Evolutionary conservation across 2,113 vertebrate genomes (phyloP), one percentile per base, ranked within the genome.

Genomic region (Naja naja): DNA sequence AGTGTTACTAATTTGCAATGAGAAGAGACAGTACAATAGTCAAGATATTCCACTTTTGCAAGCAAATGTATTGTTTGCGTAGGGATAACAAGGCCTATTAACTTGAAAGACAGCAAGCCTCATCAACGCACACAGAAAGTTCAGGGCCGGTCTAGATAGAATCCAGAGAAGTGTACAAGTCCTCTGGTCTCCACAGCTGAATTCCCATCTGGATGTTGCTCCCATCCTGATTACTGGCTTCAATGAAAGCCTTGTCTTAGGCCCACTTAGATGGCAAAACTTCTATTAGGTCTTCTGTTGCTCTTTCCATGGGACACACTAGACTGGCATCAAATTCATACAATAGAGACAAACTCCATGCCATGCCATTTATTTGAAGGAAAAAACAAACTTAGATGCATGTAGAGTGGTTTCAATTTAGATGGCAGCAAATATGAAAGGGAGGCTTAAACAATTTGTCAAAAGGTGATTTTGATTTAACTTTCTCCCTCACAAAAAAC

Each of bases 31-130:
- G 8, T 47, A 7, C 6, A 47, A 52, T 14, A 54, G 49, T n/a
- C 85, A 58, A 49, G 16, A 55, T 18, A 20, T 45, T 81, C 55
- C 11, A 81, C 9, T n/a, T 92, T 81, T 55, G n/a, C 89, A 93
- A 94, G 94, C 94, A 12, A 95, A 55, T n/a, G 30, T 69, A n/a
- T n/a, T 64, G 14, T n/a, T 69, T 69, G 60, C 60, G n/a, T 12
- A n/a, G 60, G 11, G 64, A 69, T 34, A 69, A 69, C 30, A 11
- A 30, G 25, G 9, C 58, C 58, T 30, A 11, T 64, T 64, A 64
- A 64, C 27, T n/a, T 69, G 30, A 69, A 69, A n/a, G 30, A 69
- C 14, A 69, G 64, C 60, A 69, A 14, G 27, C 12, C 11, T 69
- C 30, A 69, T n/a, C 30, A 69, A 69, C 4, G 0, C 11, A 5